Evolutionary conservation across 2,888 invertebrate genomes (phyloP).

Genomic region (Octodonta nipae): DNA sequence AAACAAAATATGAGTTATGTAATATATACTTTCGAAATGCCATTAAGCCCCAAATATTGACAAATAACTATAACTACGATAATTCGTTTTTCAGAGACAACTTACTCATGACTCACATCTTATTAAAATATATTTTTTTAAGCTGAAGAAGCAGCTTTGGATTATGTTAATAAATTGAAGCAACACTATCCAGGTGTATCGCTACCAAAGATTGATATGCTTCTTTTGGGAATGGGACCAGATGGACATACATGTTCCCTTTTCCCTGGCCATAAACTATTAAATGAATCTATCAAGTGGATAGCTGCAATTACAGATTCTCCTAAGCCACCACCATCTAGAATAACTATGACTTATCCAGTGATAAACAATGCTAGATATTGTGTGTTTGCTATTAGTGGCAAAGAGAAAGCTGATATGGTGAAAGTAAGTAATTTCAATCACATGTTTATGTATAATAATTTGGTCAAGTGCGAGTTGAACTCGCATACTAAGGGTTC

Average conservation of each 20-base stretch:
- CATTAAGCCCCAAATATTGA: no score
- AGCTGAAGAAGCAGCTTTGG: constrained; percentile 64
- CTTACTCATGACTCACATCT: no score
- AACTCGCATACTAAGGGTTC: no score
- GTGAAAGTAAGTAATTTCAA: constrained; percentile 66
- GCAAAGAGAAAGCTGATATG: constrained; percentile 77
- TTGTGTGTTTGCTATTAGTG: constrained; percentile 75
- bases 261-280: constrained; percentile 68
- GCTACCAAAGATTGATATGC: constrained; percentile 67
- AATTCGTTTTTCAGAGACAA: no score
- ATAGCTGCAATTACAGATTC: constrained; percentile 82
- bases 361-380: constrained; percentile 74
- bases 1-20: no score
- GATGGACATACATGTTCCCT: constrained; percentile 97
- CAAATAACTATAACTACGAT: no score
- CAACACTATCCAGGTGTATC: constrained; percentile 44
- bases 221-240: constrained; percentile 91
- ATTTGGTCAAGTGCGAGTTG: no score
- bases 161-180: constrained; percentile 56
- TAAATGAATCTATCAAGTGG: constrained; percentile 50
- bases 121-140: constrained; percentile 10
- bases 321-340: constrained; percentile 84
- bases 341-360: constrained; percentile 85
- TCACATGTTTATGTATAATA: no score
- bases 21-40: no score